Conservation (phyloP, 2,113 vertebrate genomes). For the Leucopsar rothschildi region DNA sequence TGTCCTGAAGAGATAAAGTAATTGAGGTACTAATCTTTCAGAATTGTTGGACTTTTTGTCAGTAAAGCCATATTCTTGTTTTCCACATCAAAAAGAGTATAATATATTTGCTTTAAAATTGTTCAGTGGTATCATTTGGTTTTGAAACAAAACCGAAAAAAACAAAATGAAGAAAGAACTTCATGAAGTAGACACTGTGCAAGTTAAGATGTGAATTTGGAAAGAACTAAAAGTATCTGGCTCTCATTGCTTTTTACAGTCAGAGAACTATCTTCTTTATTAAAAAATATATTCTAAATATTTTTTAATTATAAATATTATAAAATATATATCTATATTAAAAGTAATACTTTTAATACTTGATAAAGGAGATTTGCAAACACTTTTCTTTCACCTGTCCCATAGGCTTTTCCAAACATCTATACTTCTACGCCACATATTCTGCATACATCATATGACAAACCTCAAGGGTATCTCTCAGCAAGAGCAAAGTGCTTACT, state of each 20-base stretch:
- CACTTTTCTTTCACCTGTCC: background rate
- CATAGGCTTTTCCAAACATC: background rate
- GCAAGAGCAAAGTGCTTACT: background rate
- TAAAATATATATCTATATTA: no score
- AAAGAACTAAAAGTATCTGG: background rate
- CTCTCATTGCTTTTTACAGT: background rate
- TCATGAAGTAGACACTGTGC: background rate
- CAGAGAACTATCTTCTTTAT: background rate
- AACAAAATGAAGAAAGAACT: background rate
- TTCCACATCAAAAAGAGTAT: background rate
- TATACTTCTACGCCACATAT: background rate
- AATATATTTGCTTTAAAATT: background rate
- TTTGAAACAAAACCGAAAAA: background rate
- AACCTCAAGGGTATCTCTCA: background rate
- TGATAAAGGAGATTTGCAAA: background rate
- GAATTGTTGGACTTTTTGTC: background rate
- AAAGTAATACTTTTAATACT: background rate
- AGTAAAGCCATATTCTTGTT: background rate
- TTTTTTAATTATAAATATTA: no score
- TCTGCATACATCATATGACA: background rate
- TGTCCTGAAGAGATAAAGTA: background rate
- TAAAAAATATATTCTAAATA: no score
- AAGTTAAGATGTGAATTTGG: background rate
- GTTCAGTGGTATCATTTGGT: background rate
- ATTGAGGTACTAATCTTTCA: background rate